A percentile compares a stretch with the other conserved stretches of the same genome.
Conservation (phyloP, 1,140 invertebrate genomes). For the Chironomus tepperi region DNA sequence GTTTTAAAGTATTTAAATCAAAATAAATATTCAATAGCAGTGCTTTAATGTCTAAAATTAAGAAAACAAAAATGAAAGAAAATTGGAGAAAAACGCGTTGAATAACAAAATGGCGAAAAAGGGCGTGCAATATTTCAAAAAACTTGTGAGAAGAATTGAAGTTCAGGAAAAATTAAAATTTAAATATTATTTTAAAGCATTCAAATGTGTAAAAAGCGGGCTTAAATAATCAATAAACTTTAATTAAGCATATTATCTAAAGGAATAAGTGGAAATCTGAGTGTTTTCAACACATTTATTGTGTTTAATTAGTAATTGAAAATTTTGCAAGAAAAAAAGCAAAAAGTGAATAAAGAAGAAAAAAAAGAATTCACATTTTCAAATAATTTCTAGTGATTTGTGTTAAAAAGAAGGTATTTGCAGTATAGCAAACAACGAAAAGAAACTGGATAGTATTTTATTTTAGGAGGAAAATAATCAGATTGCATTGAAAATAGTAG, state of each 20-base stretch:
- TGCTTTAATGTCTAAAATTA: no score
- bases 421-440: background rate
- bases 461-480: background rate
- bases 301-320: constrained; percentile 9
- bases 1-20: no score
- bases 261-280: background rate
- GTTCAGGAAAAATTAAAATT: background rate
- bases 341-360: constrained; percentile 17
- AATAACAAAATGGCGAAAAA: background rate
- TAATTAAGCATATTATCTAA: background rate
- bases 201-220: background rate
- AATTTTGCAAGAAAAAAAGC: constrained; percentile 2
- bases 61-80: background rate
- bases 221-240: background rate
- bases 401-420: background rate
- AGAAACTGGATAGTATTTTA: background rate
- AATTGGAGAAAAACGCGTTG: background rate
- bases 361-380: constrained; percentile 5
- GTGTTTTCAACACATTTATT: background rate
- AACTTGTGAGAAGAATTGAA: background rate
- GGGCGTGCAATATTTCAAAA: background rate
- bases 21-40: no score
- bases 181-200: background rate
- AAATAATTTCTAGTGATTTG: constrained; percentile 1
- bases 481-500: background rate